A percentile compares a stretch with the other conserved stretches of the same genome.
phyloP scores from a whole-genome alignment of 2,113 vertebrate genomes.

The Dicerorhinus sumatrensis region DNA sequence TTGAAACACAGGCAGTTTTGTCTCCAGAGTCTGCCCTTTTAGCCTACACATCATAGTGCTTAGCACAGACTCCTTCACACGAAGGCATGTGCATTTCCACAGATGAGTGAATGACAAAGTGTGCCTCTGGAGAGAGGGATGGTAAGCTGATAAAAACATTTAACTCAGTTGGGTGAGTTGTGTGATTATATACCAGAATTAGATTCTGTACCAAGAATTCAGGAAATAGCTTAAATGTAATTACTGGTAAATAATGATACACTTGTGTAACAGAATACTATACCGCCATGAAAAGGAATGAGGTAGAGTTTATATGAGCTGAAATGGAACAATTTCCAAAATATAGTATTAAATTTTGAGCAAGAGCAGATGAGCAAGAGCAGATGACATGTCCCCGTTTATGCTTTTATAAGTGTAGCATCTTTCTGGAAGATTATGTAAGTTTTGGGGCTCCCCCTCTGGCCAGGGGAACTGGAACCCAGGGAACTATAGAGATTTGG shows the following conservation, averaged over 20 bases:
- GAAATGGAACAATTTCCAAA: not conserved
- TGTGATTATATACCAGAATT: not conserved
- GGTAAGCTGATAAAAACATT: not conserved
- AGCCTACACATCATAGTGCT: too few species aligned
- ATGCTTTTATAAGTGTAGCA: not conserved
- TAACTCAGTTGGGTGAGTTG: not conserved
- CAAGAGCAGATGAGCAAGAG: not conserved
- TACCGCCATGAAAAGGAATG: not conserved
- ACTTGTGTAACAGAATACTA: not conserved
- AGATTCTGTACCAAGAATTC: not conserved
- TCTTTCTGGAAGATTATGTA: not conserved
- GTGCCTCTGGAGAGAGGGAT: not conserved
- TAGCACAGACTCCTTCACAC: rapidly evolving
- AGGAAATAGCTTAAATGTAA: not conserved
- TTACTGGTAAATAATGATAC: not conserved
- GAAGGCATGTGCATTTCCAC: rapidly evolving
- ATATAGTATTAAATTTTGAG: not conserved
- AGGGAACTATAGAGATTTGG: not conserved
- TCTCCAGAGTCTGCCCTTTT: not conserved
- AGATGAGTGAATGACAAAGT: not conserved
- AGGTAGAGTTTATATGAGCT: not conserved
- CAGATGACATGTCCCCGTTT: not conserved
- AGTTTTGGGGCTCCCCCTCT: not conserved
- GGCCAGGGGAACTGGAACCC: not conserved
- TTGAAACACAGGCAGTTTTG: not conserved